Evolutionary conservation across 2,797 vertebrate genomes (phyloP), one percentile per base, ranked within the genome.

Genomic region (Discoglossus pictus): DNA sequence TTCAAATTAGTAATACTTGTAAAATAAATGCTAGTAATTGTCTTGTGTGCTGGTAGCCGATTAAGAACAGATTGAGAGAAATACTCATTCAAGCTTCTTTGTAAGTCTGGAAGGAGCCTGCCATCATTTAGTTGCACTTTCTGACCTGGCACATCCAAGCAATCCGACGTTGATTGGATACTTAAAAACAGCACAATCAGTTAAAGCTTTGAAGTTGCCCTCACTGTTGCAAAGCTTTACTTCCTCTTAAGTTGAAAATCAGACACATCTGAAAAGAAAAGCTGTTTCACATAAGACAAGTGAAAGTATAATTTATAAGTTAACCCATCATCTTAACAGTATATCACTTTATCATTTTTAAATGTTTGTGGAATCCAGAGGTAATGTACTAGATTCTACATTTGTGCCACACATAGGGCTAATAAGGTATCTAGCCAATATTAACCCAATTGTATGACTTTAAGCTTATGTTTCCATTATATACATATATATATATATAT

Each of bases 51-150:
- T 73, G 76, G 80, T 81, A 76, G 84, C 82, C 92, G 89, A 87
- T 87, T 92, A 82, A 84, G 81, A 85, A 82, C 88, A 91, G 90
- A 87, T 88, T 91, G 88, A 91, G 90, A 48, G 76, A 83, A 89
- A 88, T 87, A 82, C 77, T 75, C 68, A 40, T 65, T 78, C 76
- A 69, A 18, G 65, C 65, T 65, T 80, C 77, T 78, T 84, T 59
- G 46, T 72, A 68, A 81, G 86, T 87, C 84, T 82, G 77, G 83
- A 84, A 84, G 85, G 1, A 83, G 83, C 83, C 78, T 81, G 76
- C 81, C 87, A 87, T 85, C 89, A 83, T 86, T 82, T 79, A 78
- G 68, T 61, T 74, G 76, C 72, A 73, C 55, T 61, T 15, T 73
- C 68, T 70, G 73, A 88, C 61, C 79, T 74, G 78, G 75, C 76